phyloP scores from a whole-genome alignment of 2,113 vertebrate species.

The Indicator indicator region DNA sequence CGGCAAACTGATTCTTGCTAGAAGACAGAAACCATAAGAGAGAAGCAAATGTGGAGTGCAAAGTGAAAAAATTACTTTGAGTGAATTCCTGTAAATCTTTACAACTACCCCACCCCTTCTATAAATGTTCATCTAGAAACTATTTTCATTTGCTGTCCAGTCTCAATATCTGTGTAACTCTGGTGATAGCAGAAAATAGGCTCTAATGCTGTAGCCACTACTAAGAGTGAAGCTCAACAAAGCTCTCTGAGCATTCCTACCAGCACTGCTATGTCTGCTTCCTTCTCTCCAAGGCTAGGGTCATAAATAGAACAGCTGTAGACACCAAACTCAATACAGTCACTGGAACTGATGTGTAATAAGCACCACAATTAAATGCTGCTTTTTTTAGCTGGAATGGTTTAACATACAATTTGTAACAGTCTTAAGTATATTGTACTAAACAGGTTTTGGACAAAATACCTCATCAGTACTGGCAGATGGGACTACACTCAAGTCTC shows the following conservation, averaged over 20 bases:
- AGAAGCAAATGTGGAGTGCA: not conserved
- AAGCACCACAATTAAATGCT: not conserved
- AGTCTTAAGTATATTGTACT: not conserved
- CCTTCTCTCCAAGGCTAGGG: not conserved
- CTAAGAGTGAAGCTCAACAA: not conserved
- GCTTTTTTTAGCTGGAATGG: not conserved
- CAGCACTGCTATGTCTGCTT: not conserved
- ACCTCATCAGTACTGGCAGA: not conserved
- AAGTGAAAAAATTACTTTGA: not conserved
- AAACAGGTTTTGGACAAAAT: not conserved
- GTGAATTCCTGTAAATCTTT: not conserved
- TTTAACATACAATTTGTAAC: conserved; percentile 32
- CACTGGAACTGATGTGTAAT: not conserved
- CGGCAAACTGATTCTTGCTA: not conserved
- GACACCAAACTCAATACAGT: not conserved
- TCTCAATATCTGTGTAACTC: not conserved
- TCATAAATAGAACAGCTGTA: conserved; percentile 22
- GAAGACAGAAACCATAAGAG: not conserved
- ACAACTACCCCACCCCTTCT: not conserved
- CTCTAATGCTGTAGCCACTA: not conserved
- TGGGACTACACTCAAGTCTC: not conserved
- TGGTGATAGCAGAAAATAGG: not conserved
- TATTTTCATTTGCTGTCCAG: not conserved
- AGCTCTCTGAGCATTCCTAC: not conserved
- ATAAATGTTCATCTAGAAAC: not conserved